A percentile compares a stretch with the other conserved stretches of the same genome.
phyloP scores from a whole-genome alignment of 2,888 invertebrate genomes.

The Amaurobius ferox region DNA sequence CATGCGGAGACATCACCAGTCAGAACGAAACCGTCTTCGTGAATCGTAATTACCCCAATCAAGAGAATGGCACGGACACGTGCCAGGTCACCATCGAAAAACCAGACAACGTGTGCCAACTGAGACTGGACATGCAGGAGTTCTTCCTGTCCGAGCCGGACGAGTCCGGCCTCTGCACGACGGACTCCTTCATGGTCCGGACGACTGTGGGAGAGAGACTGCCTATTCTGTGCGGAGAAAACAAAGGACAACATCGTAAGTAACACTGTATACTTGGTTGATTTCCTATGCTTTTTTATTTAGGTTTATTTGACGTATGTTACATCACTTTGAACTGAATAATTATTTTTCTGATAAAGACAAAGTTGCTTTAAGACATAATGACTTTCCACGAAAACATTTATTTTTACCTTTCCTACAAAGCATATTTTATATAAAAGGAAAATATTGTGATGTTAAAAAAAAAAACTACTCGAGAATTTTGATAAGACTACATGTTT shows the following conservation, averaged over 20 bases:
- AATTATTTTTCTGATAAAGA: too few species aligned
- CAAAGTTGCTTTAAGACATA: too few species aligned
- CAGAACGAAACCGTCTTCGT: slow-evolving; percentile 72
- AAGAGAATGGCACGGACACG: slow-evolving; percentile 88
- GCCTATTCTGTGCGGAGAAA: slow-evolving; percentile 88
- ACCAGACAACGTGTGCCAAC: slow-evolving; percentile 88
- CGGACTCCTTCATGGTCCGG: slow-evolving; percentile 85
- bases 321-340: too few species aligned
- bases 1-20: slow-evolving; percentile 76
- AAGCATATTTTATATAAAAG: too few species aligned
- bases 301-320: too few species aligned
- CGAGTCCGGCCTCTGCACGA: slow-evolving; percentile 84
- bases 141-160: slow-evolving; percentile 79
- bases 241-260: slow-evolving; percentile 88
- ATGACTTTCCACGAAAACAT: too few species aligned
- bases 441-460: too few species aligned
- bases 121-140: slow-evolving; percentile 86
- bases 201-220: slow-evolving; percentile 77
- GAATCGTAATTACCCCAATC: slow-evolving; percentile 83
- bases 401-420: too few species aligned
- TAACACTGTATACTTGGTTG: not conserved
- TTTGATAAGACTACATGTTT: too few species aligned
- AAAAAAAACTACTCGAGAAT: too few species aligned
- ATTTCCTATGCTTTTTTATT: not conserved
- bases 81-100: slow-evolving; percentile 90